Base-by-base conservation (phyloP, 2,888 invertebrate genomes). In the Volucella inflata region DNA sequence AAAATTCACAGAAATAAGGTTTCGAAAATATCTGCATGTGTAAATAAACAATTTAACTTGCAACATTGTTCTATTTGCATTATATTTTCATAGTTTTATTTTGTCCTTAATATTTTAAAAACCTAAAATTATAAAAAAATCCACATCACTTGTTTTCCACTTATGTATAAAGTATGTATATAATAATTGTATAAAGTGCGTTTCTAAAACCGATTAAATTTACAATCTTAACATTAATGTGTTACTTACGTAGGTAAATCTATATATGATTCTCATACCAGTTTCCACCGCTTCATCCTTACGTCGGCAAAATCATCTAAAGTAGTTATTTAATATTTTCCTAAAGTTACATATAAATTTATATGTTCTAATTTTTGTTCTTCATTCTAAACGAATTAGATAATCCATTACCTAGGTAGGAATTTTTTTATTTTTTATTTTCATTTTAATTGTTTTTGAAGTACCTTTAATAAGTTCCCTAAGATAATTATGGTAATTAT, bases 101-200 rank as follows among this genome's bases (percentile, higher is more conserved):
- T 60, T 21, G 42, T 60, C 40, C 21, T 59, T 60, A 50, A 51
- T 16, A 46, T 9, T 21, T 10, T 44, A 72, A 48, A 44, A 57
- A 57, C 57, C 9, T 10, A 64, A 70, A 53, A 46, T 38, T 60
- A 36, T 46, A 50, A 38, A 65, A 71, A 82, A 70, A 77, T 53
- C 65, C 76, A 67, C 71, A 60, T 82, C 68, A 75, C 55, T 64
- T 78, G 74, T 88, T 71, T 70, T 50, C 72, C 87, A 88, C 88
- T 83, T 84, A 87, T 87, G 67, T 79, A 76, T 81, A 81, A 85
- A 77, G 75, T 82, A 85, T 85, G 74, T 84, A 75, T 87, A 78
- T 80, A 76, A 87, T 88, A 90, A 89, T 89, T 89, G 88, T 89
- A 88, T 88, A 89, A 89, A 89, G 90, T 90, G 90, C 89, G 81